These are phyloP conservation scores for Cephonodes hylas DNA, from an alignment of 2,888 invertebrate genomes.

Conservation along the genomic window DNA sequence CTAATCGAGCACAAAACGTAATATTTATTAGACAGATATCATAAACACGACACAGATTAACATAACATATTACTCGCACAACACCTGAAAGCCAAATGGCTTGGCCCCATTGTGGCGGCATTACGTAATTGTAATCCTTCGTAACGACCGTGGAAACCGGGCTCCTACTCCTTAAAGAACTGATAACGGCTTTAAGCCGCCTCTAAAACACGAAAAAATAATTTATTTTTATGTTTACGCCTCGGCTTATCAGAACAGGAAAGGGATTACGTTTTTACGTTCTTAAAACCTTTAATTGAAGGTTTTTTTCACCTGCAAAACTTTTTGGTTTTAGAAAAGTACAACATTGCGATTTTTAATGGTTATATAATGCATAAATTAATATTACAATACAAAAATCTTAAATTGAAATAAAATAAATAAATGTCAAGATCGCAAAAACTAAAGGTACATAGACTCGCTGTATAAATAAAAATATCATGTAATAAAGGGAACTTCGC, in stretches of 20 bases:
- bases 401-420: too few relatives aligned
- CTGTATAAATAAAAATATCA: too few relatives aligned
- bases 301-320: not conserved
- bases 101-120: constrained; percentile 54
- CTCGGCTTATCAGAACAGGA: not conserved
- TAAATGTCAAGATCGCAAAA: too few relatives aligned
- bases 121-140: constrained; percentile 61
- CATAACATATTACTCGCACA: constrained; percentile 45
- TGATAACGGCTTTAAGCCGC: constrained; percentile 13
- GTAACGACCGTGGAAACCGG: constrained; percentile 32
- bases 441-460: too few relatives aligned
- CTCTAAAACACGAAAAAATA: not conserved
- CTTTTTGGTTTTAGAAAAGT: not conserved
- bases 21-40: constrained; percentile 18
- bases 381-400: too few relatives aligned
- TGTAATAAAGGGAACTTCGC: too few relatives aligned
- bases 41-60: constrained; percentile 44
- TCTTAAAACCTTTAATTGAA: not conserved
- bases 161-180: constrained; percentile 18
- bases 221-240: constrained; percentile 2
- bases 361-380: too few relatives aligned
- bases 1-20: not conserved
- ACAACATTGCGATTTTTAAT: too few relatives aligned
- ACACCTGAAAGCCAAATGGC: constrained; percentile 50
- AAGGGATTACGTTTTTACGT: not conserved